These are phyloP conservation scores for Acleris literana DNA, from an alignment of 2,888 invertebrate genomes.

Conservation along the genomic window DNA sequence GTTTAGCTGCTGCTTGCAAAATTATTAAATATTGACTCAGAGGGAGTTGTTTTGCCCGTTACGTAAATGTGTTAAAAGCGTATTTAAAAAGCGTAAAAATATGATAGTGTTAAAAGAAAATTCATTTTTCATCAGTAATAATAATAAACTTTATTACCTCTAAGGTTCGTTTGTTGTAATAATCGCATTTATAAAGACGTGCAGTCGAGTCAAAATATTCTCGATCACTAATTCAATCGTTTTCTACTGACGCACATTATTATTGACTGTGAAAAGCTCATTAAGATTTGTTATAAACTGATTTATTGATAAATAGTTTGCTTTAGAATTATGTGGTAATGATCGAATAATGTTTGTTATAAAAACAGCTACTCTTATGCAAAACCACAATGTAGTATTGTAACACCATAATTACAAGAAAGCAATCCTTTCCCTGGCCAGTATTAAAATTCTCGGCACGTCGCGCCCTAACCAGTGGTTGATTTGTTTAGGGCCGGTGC, in stretches of 20 bases:
- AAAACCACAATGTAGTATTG: background rate
- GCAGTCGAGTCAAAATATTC: too few species aligned
- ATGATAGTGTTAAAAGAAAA: too few species aligned
- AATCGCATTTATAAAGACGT: too few species aligned
- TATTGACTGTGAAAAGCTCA: too few species aligned
- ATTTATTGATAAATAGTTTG: too few species aligned
- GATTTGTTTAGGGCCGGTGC: slow-evolving; percentile 50
- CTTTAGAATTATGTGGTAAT: too few species aligned
- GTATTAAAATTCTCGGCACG: slow-evolving; percentile 41
- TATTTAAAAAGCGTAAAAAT: background rate
- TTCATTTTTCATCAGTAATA: too few species aligned
- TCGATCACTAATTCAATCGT: too few species aligned
- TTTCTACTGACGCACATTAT: too few species aligned
- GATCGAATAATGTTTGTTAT: background rate
- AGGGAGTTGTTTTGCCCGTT: background rate
- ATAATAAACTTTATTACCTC: too few species aligned
- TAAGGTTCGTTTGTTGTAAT: too few species aligned
- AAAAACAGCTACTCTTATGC: background rate
- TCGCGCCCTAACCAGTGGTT: slow-evolving; percentile 42
- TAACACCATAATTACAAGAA: slow-evolving; percentile 11
- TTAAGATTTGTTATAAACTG: too few species aligned
- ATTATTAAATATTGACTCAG: slow-evolving; percentile 17
- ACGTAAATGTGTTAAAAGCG: background rate
- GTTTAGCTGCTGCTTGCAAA: slow-evolving; percentile 38
- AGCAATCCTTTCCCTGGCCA: slow-evolving; percentile 27